Conservation (phyloP, 2,797 vertebrate species). For the Clarias laeviceps region DNA sequence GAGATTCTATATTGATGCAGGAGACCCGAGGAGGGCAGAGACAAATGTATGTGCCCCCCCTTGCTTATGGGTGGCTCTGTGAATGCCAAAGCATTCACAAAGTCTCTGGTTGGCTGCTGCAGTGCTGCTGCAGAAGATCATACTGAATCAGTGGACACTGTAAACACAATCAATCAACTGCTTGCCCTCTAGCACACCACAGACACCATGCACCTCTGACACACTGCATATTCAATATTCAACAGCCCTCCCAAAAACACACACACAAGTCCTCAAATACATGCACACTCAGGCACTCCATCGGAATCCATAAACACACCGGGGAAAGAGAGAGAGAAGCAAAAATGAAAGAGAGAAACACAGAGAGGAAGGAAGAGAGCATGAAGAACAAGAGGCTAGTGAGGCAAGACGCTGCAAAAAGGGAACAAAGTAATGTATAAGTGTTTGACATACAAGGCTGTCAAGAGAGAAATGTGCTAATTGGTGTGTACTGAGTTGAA, state of each 20-base stretch:
- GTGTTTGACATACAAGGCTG: constrained; percentile 5
- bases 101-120: constrained; percentile 39
- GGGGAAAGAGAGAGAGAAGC: not conserved
- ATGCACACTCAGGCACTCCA: constrained; percentile 30
- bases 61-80: constrained; percentile 54
- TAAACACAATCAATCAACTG: constrained; percentile 65
- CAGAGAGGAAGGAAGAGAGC: constrained; percentile 12
- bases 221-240: constrained; percentile 59
- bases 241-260: constrained; percentile 30
- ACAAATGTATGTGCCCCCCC: constrained; percentile 49
- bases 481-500: constrained; percentile 11
- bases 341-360: not conserved
- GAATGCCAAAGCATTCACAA: constrained; percentile 39
- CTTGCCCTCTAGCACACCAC: constrained; percentile 39
- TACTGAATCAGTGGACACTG: constrained; percentile 55
- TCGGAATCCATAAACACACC: constrained; percentile 32
- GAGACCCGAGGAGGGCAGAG: constrained; percentile 43
- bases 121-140: constrained; percentile 52
- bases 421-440: not conserved
- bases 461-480: constrained; percentile 1
- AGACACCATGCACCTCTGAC: constrained; percentile 36
- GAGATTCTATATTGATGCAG: constrained; percentile 55
- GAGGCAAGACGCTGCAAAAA: not conserved
- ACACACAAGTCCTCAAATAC: constrained; percentile 23
- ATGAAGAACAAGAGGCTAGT: constrained; percentile 18